Base-by-base conservation (phyloP, 2,113 vertebrate genomes). In the Ranitomeya variabilis region DNA sequence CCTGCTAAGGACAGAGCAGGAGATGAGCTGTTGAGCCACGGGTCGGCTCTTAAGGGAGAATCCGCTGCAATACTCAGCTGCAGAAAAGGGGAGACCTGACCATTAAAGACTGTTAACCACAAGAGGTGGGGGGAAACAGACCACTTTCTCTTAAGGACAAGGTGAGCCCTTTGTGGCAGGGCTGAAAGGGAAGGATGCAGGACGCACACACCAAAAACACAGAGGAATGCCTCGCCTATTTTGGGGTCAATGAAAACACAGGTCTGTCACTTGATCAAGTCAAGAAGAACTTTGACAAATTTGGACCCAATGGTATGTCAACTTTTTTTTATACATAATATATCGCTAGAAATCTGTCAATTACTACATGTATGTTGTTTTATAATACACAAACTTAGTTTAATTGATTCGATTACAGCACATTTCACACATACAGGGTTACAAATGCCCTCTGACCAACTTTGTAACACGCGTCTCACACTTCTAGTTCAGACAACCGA, bases 281-380 rank as follows among this genome's bases (percentile, higher is more conserved):
- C 93, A 98, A 97, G 94, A 96, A 94, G 93, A 95, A 95, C 92
- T 91, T 96, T 91, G 96, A 95, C 6, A 98, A 97, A 91, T 96
- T 92, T 2, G 97, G 97, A 93, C 91, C 5, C 92, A 98, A 98
- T 91, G 97, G 97, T 98, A 92, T 96, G 77, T 87, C n/a, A 45
- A 23, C 45, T 26, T 83, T 51, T 64, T 62, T 82, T 4, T 21
- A 45, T 64, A 19, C 31, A 11, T 11, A 15, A 16, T 66, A 45
- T 52, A 37, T 83, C 60, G 23, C 12, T 15, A 13, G 55, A 57
- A 57, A 16, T 60, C 59, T 60, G 59, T 15, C 5, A 60, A 14
- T 52, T 51, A 21, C 18, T 52, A 10, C 6, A 74, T 80, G 0
- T 59, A 54, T 59, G 6, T 14, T 14, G 37, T 45, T 45, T 45